A percentile compares a stretch with the other conserved stretches of the same genome.
Evolutionary conservation across 1,140 invertebrate species (phyloP).

Genomic region (Wiebesia pumilae): DNA sequence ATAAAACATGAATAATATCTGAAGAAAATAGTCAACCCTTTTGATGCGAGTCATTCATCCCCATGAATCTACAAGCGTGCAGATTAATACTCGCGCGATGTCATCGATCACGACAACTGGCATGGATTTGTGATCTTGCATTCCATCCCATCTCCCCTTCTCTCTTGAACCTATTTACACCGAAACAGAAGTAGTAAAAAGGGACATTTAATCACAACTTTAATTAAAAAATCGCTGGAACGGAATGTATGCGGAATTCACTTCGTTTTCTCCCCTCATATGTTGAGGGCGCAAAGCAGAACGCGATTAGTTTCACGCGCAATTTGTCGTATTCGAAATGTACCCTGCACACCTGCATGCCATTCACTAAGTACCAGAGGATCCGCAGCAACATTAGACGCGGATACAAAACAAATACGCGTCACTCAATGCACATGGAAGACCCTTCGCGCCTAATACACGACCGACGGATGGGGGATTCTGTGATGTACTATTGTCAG

Average conservation of each 20-base stretch:
- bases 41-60: not conserved
- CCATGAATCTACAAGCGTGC: not conserved
- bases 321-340: constrained; percentile 58
- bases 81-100: not conserved
- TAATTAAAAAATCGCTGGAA: constrained; percentile 47
- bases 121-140: not conserved
- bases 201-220: constrained; percentile 26
- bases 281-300: too few species aligned
- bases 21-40: not conserved
- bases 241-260: constrained; percentile 57
- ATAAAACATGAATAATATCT: not conserved
- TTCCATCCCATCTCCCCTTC: not conserved
- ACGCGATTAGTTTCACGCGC: constrained; percentile 61
- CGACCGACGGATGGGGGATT: not conserved
- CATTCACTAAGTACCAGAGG: constrained; percentile 52
- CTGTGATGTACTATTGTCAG: not conserved
- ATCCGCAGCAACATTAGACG: constrained; percentile 56
- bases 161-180: not conserved
- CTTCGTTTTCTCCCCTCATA: constrained; percentile 51
- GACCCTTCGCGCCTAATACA: not conserved
- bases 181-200: not conserved
- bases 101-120: not conserved
- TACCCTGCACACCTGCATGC: constrained; percentile 60
- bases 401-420: constrained; percentile 63
- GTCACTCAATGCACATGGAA: not conserved